Evolutionary conservation across 2,797 vertebrate genomes (phyloP).

Genomic region (Dromococcyx pavoninus): DNA sequence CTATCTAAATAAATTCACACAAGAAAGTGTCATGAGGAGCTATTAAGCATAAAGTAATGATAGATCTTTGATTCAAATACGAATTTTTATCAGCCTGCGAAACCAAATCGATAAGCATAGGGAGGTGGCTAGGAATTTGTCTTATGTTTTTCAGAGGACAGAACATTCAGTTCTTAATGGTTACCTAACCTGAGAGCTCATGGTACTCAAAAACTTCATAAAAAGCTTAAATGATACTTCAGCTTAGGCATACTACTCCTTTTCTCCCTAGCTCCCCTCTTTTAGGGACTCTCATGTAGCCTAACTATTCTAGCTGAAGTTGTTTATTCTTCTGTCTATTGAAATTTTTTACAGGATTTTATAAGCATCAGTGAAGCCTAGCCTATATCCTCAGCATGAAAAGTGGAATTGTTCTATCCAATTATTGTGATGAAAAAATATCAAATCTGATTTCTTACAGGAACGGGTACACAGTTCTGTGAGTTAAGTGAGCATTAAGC

Average conservation of each 20-base stretch:
- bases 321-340: neutral
- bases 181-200: neutral
- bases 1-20: neutral
- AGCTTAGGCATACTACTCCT: rapidly evolving
- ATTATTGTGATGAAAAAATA: neutral
- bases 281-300: neutral
- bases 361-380: neutral
- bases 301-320: neutral
- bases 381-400: neutral
- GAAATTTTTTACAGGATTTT: neutral
- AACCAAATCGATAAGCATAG: neutral
- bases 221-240: neutral
- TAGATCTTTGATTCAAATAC: neutral
- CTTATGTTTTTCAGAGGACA: neutral
- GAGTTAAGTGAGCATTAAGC: neutral
- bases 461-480: neutral
- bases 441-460: neutral
- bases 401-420: neutral
- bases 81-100: neutral
- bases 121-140: neutral
- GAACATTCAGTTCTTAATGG: neutral
- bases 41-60: neutral
- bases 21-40: neutral
- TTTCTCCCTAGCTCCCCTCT: neutral
- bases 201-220: neutral